Evolutionary conservation across 2,797 vertebrate genomes (phyloP).

Genomic region (Naso thynnoides): DNA sequence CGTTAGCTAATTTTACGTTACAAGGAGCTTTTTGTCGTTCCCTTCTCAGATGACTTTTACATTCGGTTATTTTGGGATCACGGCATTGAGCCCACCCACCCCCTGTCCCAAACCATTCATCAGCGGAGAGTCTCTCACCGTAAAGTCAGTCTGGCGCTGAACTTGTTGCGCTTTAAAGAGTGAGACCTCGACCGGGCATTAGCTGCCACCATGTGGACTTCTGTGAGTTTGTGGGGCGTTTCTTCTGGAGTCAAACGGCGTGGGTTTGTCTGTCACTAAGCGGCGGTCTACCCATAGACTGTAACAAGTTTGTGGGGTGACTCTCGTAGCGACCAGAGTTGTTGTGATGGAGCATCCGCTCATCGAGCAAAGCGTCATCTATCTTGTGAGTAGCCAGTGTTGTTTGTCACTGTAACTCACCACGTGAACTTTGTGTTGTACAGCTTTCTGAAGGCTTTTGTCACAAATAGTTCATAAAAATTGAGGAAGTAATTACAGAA

Average conservation of each 20-base stretch:
- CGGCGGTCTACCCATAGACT: neutral
- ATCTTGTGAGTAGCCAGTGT: slow-evolving; percentile 69
- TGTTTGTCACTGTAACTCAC: neutral
- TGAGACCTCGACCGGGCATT: neutral
- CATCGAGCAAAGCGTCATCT: slow-evolving; percentile 46
- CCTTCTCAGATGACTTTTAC: neutral
- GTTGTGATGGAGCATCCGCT: slow-evolving; percentile 65
- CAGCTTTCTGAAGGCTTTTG: neutral
- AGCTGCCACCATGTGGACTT: neutral
- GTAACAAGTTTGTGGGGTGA: neutral
- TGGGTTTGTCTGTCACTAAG: neutral
- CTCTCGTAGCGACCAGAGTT: neutral
- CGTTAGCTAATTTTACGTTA: too few species aligned
- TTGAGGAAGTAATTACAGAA: neutral
- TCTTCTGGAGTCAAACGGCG: neutral
- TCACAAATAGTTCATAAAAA: neutral
- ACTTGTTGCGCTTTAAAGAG: slow-evolving; percentile 9
- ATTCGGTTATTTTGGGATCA: slow-evolving; percentile 9
- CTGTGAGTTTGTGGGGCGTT: neutral
- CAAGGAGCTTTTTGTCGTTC: neutral
- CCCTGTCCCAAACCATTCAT: slow-evolving; percentile 41
- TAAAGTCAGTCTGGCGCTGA: slow-evolving; percentile 1
- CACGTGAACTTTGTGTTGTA: rapidly evolving
- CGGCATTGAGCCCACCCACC: slow-evolving; percentile 1
- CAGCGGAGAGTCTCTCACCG: neutral